Conservation (phyloP, 2,888 invertebrate genomes). For the Lamellibrachia columna region DNA sequence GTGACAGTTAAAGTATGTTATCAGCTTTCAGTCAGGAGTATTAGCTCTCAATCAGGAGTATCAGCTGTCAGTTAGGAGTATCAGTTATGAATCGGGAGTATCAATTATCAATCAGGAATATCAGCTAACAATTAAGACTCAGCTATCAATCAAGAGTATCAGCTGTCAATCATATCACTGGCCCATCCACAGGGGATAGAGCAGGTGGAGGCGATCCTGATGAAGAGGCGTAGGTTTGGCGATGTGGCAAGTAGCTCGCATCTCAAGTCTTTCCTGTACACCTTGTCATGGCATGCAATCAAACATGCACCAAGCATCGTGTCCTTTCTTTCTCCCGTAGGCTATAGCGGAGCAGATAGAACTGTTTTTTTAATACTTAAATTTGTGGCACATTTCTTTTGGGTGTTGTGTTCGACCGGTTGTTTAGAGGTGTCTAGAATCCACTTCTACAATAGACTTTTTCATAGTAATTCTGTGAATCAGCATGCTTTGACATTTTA, state of each 20-base stretch:
- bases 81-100: neutral
- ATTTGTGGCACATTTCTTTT: neutral
- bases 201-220: slow-evolving; percentile 21
- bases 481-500: neutral
- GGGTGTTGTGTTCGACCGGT: neutral
- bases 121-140: neutral
- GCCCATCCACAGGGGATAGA: slow-evolving; percentile 22
- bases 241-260: slow-evolving; percentile 17
- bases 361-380: neutral
- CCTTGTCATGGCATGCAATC: neutral
- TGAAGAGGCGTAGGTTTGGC: neutral
- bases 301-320: neutral
- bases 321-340: neutral
- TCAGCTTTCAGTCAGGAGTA: neutral
- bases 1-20: too few relatives aligned
- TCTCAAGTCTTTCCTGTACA: neutral
- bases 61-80: neutral
- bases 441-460: neutral
- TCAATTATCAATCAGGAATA: neutral
- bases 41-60: neutral
- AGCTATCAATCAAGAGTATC: neutral
- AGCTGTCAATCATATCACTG: neutral
- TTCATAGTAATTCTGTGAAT: neutral
- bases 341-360: neutral
- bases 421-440: neutral